These are phyloP conservation scores for Xenopus petersii DNA, from an alignment of 2,797 vertebrate species.

Conservation along the genomic window DNA sequence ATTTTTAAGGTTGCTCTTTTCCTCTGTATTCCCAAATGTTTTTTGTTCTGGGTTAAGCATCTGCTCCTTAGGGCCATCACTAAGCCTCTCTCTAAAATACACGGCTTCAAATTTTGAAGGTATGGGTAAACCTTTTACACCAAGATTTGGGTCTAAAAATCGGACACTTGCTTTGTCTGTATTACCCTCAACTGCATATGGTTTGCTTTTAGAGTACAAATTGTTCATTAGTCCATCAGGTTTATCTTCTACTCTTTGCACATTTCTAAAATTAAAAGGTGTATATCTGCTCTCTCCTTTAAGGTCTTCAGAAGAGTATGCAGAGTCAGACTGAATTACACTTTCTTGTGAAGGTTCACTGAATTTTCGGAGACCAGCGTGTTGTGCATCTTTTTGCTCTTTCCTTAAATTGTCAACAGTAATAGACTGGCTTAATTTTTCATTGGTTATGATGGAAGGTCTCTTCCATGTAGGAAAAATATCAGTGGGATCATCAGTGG, in stretches of 20 bases:
- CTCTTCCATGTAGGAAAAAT: conserved; percentile 30
- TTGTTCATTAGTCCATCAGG: not conserved
- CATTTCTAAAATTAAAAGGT: not conserved
- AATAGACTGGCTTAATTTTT: not conserved
- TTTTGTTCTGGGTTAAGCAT: not conserved
- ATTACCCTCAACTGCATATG: not conserved
- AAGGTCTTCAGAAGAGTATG: not conserved
- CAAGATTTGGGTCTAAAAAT: not conserved
- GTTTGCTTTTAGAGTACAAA: not conserved
- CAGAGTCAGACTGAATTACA: not conserved
- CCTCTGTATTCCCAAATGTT: not conserved
- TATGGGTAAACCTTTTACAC: no score
- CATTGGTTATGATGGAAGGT: conserved; percentile 24
- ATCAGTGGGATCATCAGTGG: not conserved
- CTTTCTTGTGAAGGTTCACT: not conserved
- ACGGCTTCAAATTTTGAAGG: no score
- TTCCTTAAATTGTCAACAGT: not conserved
- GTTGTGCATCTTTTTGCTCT: not conserved
- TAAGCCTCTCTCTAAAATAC: not conserved
- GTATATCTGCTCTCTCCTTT: not conserved
- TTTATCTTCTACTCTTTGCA: not conserved
- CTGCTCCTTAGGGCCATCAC: not conserved
- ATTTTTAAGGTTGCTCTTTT: not conserved
- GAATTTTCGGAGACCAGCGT: not conserved
- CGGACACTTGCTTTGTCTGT: not conserved